A percentile compares a stretch with the other conserved stretches of the same genome.
phyloP scores from a whole-genome alignment of 2,113 vertebrate species.

The Leptocoma aspasia region DNA sequence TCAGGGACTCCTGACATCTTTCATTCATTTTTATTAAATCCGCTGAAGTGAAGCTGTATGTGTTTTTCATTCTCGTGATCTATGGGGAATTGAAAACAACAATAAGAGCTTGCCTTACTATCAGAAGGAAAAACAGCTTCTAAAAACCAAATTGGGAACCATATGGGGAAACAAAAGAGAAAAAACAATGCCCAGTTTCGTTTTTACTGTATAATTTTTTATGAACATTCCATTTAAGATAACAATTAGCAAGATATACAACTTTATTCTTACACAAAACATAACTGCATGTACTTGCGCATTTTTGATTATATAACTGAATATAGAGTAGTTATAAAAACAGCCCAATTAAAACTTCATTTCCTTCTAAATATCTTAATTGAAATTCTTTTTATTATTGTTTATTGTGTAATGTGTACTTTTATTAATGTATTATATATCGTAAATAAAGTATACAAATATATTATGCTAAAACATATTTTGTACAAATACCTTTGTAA shows the following conservation, averaged over 20 bases:
- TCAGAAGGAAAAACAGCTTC: neutral
- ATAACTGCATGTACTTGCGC: neutral
- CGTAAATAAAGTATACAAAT: neutral
- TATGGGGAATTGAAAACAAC: slow-evolving; percentile 58
- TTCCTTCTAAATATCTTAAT: neutral
- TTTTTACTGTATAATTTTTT: neutral
- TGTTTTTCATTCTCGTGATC: slow-evolving; percentile 89
- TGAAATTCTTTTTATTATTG: neutral
- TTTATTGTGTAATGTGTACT: neutral
- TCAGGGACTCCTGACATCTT: slow-evolving; percentile 91
- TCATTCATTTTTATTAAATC: slow-evolving; percentile 98
- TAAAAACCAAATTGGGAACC: neutral
- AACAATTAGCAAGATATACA: neutral
- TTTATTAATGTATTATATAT: neutral
- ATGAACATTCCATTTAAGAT: neutral
- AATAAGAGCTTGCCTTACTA: neutral
- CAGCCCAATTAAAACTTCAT: neutral
- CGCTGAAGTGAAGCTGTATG: slow-evolving; percentile 87
- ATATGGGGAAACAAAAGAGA: fast-evolving
- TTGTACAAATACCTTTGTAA: slow-evolving; percentile 86
- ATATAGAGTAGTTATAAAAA: neutral
- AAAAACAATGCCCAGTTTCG: neutral
- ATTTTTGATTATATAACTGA: neutral
- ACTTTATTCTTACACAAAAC: neutral
- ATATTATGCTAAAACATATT: neutral